Evolutionary conservation across 2,797 vertebrate species (phyloP).

Genomic region (Limosa lapponica): DNA sequence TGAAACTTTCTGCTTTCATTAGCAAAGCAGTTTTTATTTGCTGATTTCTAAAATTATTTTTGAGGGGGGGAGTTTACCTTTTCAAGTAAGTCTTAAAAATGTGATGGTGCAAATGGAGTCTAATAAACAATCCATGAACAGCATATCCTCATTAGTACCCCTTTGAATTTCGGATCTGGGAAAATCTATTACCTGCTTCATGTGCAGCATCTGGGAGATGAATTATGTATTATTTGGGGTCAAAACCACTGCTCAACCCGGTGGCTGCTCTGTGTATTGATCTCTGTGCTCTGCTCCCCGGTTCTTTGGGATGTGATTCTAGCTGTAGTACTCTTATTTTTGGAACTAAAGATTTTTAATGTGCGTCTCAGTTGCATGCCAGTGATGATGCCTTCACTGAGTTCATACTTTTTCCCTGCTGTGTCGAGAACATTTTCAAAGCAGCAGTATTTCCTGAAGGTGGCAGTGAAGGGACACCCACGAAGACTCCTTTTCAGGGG

Average conservation of each 20-base stretch:
- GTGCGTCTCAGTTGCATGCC: not conserved
- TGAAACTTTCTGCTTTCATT: not conserved
- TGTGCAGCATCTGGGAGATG: not conserved
- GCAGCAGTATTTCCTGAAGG: slow-evolving; percentile 58
- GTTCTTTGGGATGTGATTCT: not conserved
- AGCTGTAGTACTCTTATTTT: not conserved
- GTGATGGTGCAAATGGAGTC: not conserved
- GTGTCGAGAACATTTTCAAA: not conserved
- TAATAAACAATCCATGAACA: not conserved
- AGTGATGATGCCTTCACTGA: not conserved
- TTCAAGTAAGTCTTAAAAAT: not conserved
- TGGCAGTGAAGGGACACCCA: slow-evolving; percentile 70
- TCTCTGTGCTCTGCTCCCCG: not conserved
- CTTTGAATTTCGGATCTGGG: not conserved
- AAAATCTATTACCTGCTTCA: not conserved
- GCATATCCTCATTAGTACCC: not conserved
- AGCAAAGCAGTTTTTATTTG: not conserved
- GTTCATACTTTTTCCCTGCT: not conserved
- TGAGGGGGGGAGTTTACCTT: not conserved
- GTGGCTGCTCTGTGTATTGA: not conserved
- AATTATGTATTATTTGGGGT: not conserved
- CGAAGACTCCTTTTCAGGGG: not conserved
- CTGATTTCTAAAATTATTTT: not conserved
- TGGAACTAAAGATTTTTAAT: not conserved
- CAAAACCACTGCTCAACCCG: not conserved